Evolutionary conservation across 2,888 invertebrate genomes (phyloP).

Genomic region (Sesia apiformis): DNA sequence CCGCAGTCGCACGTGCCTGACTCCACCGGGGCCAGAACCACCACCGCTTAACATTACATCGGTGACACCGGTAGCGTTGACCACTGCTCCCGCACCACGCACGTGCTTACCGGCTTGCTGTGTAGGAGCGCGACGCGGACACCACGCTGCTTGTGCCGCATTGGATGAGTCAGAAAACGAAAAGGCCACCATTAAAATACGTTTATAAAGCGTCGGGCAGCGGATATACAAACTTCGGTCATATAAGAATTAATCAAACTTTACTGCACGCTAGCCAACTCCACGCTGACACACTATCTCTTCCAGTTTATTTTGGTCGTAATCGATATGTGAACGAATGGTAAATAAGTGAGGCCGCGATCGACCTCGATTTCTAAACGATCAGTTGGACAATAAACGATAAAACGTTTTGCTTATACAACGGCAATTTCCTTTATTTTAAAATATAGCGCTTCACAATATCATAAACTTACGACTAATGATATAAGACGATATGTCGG

Average conservation of each 20-base stretch:
- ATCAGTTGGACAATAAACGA: slow-evolving; percentile 66
- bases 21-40: slow-evolving; percentile 7
- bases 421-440: slow-evolving; percentile 73
- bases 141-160: slow-evolving; percentile 56
- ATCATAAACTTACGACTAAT: slow-evolving; percentile 65
- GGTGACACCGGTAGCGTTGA: background rate
- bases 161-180: slow-evolving; percentile 69
- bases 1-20: slow-evolving; percentile 29
- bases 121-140: slow-evolving; percentile 41
- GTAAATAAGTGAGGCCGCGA: slow-evolving; percentile 48
- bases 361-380: slow-evolving; percentile 51
- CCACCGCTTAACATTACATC: background rate
- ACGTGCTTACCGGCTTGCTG: slow-evolving; percentile 47
- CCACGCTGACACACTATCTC: slow-evolving; percentile 65
- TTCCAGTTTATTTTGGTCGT: slow-evolving; percentile 66
- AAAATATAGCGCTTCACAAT: slow-evolving; percentile 74
- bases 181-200: slow-evolving; percentile 44
- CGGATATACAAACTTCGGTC: slow-evolving; percentile 16
- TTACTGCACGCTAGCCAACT: slow-evolving; percentile 59
- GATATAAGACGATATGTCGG: slow-evolving; percentile 70
- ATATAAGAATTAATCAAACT: slow-evolving; percentile 28
- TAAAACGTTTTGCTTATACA: slow-evolving; percentile 70
- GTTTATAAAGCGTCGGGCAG: slow-evolving; percentile 7
- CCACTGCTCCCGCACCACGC: slow-evolving; percentile 10
- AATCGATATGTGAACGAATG: slow-evolving; percentile 61